Evolutionary conservation across 2,113 vertebrate genomes (phyloP), one percentile per base, ranked within the genome.

Genomic region (Austrofundulus limnaeus): DNA sequence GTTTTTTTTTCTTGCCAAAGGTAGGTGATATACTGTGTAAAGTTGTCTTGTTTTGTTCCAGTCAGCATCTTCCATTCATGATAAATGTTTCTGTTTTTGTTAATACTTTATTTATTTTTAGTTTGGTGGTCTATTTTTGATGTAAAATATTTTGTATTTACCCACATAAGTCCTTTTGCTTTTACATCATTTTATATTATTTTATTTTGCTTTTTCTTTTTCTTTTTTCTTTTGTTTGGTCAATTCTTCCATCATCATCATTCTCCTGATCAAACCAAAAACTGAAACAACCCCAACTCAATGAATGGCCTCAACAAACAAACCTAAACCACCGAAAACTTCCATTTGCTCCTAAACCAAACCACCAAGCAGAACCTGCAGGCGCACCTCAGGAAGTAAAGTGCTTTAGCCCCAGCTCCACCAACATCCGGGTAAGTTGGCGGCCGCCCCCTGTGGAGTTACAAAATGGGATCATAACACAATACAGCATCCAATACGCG

Each of bases 341-440:
- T 60, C 50, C 73, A 67, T 66, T 66, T 75, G 53, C 73, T 68
- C 53, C 63, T 61, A 76, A 93, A 87, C 88, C 92, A 75, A 69
- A 61, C 59, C 42, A 50, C 72, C 92, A 91, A 94, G 89, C 94
- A 99, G 97, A 96, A 90, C 97, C 97, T 81, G 95, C 96, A 69
- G 96, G 96, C 88, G 94, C 96, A 74, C 97, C 96, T 89, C 94
- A 96, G 93, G 96, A 97, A 62, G 94, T 99, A 92, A 94, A 90
- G 92, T 98, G 96, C 87, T 91, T 89, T 87, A 99, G 97, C 91
- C 94, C 93, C 91, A 96, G 95, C 92, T 99, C 97, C 89, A 98
- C 96, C 93, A 97, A 91, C 85, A 93, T 99, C 93, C 95, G 97
- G 95, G 96, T 99, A 96, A 98, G 96, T 96, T 99, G 97, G 97